Evolutionary conservation across 2,888 invertebrate species (phyloP).

Genomic region (Alloscopus bannaensis): DNA sequence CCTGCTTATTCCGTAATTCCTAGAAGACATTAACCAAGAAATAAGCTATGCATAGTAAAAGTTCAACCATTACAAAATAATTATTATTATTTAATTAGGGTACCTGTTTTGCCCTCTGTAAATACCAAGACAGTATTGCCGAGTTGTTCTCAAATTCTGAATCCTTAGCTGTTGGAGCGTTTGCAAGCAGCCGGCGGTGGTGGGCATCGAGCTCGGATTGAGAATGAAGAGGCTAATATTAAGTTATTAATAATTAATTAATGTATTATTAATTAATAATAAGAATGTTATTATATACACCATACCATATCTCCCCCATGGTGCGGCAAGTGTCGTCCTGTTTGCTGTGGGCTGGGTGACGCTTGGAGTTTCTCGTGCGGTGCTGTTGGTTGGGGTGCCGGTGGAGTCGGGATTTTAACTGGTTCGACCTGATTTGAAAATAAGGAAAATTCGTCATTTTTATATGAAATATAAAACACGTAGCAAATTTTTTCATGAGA

Average conservation of each 20-base stretch:
- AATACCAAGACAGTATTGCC: constrained; percentile 62
- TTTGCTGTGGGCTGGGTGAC: neutral
- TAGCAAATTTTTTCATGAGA: too few relatives aligned
- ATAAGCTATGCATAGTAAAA: too few relatives aligned
- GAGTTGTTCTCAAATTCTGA: constrained; percentile 63
- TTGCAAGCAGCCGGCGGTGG: constrained; percentile 52
- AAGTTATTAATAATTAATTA: too few relatives aligned
- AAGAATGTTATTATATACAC: too few relatives aligned
- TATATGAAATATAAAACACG: too few relatives aligned
- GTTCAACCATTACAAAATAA: neutral
- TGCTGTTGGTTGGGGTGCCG: too few relatives aligned
- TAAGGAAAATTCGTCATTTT: too few relatives aligned
- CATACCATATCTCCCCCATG: constrained; percentile 65
- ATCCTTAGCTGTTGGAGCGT: constrained; percentile 57
- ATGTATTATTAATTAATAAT: too few relatives aligned
- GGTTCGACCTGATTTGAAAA: too few relatives aligned
- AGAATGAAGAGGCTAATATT: constrained; percentile 64
- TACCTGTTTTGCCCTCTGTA: constrained; percentile 66
- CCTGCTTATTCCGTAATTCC: constrained; percentile 51
- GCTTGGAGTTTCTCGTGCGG: too few relatives aligned
- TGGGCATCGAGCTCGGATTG: constrained; percentile 58
- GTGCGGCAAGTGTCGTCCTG: constrained; percentile 31
- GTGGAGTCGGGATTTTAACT: too few relatives aligned
- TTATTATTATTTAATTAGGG: neutral
- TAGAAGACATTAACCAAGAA: constrained; percentile 4